Evolutionary conservation across 2,797 vertebrate genomes (phyloP).

Genomic region (Pseudochaenichthys georgianus): DNA sequence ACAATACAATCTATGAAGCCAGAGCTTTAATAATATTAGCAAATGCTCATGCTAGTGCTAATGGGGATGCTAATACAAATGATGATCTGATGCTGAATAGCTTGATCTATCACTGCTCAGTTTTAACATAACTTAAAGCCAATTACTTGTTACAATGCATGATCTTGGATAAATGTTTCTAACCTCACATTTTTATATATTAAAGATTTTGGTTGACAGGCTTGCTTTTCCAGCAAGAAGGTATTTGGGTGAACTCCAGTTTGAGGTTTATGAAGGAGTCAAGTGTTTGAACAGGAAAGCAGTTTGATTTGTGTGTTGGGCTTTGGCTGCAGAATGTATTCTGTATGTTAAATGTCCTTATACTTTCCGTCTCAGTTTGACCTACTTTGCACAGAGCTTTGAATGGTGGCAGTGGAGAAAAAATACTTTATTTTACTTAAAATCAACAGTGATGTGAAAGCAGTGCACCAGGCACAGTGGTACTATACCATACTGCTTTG

Average conservation of each 20-base stretch:
- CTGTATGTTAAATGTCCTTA: slow-evolving; percentile 33
- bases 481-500: neutral
- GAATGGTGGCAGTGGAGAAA: neutral
- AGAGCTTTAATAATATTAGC: too few species aligned
- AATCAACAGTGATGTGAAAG: slow-evolving; percentile 4
- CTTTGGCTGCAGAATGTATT: slow-evolving; percentile 10
- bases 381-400: slow-evolving; percentile 36
- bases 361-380: slow-evolving; percentile 34
- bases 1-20: too few species aligned
- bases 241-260: slow-evolving; percentile 37
- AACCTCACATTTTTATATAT: neutral
- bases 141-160: neutral
- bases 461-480: neutral
- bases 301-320: slow-evolving; percentile 36
- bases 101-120: neutral
- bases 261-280: slow-evolving; percentile 12
- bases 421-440: neutral
- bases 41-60: too few species aligned
- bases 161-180: neutral
- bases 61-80: too few species aligned
- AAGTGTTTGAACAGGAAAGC: slow-evolving; percentile 58
- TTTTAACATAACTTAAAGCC: neutral
- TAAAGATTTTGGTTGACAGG: neutral
- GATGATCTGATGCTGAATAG: neutral
- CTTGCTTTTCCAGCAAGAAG: slow-evolving; percentile 10